phyloP scores from a whole-genome alignment of 2,113 vertebrate species.

The Elgaria multicarinata region DNA sequence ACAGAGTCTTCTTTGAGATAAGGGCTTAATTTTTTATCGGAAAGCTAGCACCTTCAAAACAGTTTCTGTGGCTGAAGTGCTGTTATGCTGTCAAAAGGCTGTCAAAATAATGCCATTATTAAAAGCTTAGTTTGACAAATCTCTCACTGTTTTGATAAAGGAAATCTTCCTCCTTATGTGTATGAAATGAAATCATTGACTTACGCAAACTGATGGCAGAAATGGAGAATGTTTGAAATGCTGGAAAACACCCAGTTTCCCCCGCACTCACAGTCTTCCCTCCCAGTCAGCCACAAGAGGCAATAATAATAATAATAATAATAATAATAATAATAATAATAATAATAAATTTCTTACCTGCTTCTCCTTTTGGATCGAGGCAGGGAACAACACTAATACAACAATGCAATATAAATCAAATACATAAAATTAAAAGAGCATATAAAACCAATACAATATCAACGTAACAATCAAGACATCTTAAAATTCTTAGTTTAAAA shows the following conservation, averaged over 20 bases:
- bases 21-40: slow-evolving; percentile 85
- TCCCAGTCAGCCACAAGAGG: background rate
- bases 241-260: slow-evolving; percentile 47
- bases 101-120: slow-evolving; percentile 82
- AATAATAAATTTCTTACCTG: no score
- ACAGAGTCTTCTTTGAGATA: slow-evolving; percentile 77
- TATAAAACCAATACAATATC: no score
- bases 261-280: no score
- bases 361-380: no score
- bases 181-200: slow-evolving; percentile 81
- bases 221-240: slow-evolving; percentile 77
- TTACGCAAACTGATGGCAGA: slow-evolving; percentile 82
- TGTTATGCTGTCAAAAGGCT: slow-evolving; percentile 82
- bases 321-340: no score
- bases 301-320: no score
- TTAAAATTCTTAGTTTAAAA: no score
- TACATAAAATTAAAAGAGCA: no score
- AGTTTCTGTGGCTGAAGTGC: slow-evolving; percentile 75
- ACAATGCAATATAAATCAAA: no score
- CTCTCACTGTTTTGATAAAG: slow-evolving; percentile 76
- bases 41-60: slow-evolving; percentile 83
- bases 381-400: no score
- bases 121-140: slow-evolving; percentile 85
- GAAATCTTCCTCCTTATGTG: slow-evolving; percentile 75
- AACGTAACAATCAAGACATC: no score